Conservation (phyloP, 2,888 invertebrate genomes). For the Amblyjoppa proteus region DNA sequence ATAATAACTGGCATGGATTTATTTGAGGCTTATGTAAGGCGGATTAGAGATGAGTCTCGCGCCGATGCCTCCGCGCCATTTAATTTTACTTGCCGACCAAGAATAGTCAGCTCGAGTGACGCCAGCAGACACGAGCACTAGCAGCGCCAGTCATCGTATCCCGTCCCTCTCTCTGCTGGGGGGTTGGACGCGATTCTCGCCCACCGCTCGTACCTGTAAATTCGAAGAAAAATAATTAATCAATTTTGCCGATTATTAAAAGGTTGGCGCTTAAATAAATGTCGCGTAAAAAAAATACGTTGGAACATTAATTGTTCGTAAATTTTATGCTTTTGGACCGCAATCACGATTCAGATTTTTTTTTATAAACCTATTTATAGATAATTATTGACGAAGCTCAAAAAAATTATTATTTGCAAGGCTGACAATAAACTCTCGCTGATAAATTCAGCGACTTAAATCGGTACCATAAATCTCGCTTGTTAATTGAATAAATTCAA, state of each 20-base stretch:
- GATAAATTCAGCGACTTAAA: too few relatives aligned
- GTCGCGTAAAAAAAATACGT: neutral
- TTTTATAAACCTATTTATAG: too few relatives aligned
- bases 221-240: neutral
- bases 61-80: slow-evolving; percentile 64
- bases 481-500: too few relatives aligned
- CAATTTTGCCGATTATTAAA: neutral
- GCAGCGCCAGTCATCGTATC: slow-evolving; percentile 48
- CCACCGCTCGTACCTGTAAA: neutral
- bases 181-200: slow-evolving; percentile 23
- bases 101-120: slow-evolving; percentile 79
- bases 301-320: neutral
- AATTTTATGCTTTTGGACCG: neutral
- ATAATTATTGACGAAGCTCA: too few relatives aligned
- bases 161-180: slow-evolving; percentile 28
- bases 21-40: slow-evolving; percentile 79
- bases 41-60: slow-evolving; percentile 39
- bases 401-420: too few relatives aligned
- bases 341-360: neutral
- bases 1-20: slow-evolving; percentile 80
- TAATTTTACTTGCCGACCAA: slow-evolving; percentile 78
- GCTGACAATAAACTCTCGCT: too few relatives aligned
- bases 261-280: neutral
- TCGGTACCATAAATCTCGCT: too few relatives aligned
- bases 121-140: slow-evolving; percentile 68